A percentile compares a stretch with the other conserved stretches of the same genome.
Conservation (phyloP, 2,113 vertebrate genomes). For the Cynocephalus volans region DNA sequence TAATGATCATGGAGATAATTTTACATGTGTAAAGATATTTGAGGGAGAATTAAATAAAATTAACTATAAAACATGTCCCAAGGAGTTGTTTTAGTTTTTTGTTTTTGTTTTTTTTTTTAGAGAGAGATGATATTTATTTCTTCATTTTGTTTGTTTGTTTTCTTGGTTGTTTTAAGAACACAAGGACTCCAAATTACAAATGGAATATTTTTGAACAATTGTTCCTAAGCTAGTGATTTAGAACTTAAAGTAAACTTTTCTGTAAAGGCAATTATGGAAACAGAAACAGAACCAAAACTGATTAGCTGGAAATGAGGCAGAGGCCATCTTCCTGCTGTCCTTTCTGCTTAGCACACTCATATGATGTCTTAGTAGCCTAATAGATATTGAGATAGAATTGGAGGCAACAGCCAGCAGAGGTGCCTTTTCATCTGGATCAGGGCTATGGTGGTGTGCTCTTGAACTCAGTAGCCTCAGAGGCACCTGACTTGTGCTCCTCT, state of each 20-base stretch:
- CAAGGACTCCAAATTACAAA: constrained; percentile 10
- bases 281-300: constrained; percentile 56
- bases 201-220: constrained; percentile 41
- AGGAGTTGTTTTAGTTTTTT: constrained; percentile 24
- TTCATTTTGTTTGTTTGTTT: not conserved
- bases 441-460: not conserved
- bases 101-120: not conserved
- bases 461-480: not conserved
- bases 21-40: not conserved
- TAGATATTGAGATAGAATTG: not conserved
- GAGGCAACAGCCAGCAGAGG: not conserved
- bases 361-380: not conserved
- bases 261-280: constrained; percentile 46
- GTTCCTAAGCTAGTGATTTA: constrained; percentile 34
- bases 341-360: not conserved
- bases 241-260: constrained; percentile 47
- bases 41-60: constrained; percentile 18
- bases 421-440: not conserved
- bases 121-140: not conserved
- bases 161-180: constrained; percentile 48
- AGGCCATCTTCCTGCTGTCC: constrained; percentile 17
- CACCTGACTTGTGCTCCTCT: not conserved
- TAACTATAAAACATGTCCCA: constrained; percentile 7
- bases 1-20: not conserved
- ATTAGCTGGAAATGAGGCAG: constrained; percentile 56